A percentile compares a stretch with the other conserved stretches of the same genome.
These are phyloP conservation scores for Heliocidaris tuberculata DNA, from an alignment of 35 echinoderm and acorn worm species.

Conservation along the genomic window DNA sequence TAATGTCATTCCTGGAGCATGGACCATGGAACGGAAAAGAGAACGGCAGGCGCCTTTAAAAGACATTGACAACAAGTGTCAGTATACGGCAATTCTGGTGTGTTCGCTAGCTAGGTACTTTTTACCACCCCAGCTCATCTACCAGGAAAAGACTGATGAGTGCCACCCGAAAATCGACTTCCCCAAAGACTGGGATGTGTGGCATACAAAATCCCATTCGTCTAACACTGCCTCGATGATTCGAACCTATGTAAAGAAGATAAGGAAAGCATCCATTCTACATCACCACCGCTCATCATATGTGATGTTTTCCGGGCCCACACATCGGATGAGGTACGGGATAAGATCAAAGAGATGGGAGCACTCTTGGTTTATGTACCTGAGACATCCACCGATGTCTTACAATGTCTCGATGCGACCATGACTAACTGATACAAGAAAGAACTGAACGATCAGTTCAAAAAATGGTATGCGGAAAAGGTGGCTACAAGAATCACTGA, in stretches of 20 bases:
- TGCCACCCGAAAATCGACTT: slow-evolving; percentile 44
- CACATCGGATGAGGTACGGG: not conserved
- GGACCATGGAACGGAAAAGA: slow-evolving; percentile 47
- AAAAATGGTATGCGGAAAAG: slow-evolving; percentile 50
- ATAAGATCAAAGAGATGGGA: slow-evolving; percentile 35
- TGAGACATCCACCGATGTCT: slow-evolving; percentile 33
- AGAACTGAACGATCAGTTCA: slow-evolving; percentile 29
- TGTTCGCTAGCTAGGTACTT: not conserved
- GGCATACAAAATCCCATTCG: slow-evolving; percentile 55
- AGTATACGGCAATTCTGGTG: slow-evolving; percentile 47
- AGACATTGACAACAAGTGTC: slow-evolving; percentile 56
- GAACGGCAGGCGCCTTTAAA: slow-evolving; percentile 39
- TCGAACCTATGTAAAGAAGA: slow-evolving; percentile 42
- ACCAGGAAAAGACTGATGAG: slow-evolving; percentile 46
- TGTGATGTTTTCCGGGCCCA: slow-evolving; percentile 59
- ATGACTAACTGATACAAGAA: slow-evolving; percentile 34
- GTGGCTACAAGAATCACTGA: not conserved
- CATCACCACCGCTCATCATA: slow-evolving; percentile 9
- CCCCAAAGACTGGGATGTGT: slow-evolving; percentile 58
- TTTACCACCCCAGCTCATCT: slow-evolving; percentile 56
- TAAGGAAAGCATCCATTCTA: not conserved
- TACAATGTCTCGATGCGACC: slow-evolving; percentile 48
- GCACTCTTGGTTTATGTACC: slow-evolving; percentile 44
- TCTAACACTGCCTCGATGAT: slow-evolving; percentile 33
- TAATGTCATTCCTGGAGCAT: slow-evolving; percentile 36